Conservation (phyloP, 1,140 invertebrate genomes). For the Drosophila lacteicornis region DNA sequence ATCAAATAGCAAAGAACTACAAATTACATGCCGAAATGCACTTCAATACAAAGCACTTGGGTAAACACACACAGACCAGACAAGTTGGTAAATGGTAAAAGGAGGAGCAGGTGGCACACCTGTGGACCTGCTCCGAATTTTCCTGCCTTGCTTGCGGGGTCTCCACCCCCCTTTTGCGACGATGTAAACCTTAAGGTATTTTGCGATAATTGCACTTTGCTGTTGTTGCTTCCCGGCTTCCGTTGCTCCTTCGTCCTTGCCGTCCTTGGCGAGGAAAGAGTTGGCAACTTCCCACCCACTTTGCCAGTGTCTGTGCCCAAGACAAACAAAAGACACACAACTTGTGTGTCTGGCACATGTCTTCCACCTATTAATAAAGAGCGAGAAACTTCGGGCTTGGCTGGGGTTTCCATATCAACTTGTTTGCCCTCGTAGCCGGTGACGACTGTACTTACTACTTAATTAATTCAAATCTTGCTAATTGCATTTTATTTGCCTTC, state of each 20-base stretch:
- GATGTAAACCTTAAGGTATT: slow-evolving; percentile 84
- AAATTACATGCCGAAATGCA: slow-evolving; percentile 83
- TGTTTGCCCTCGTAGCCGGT: slow-evolving; percentile 10
- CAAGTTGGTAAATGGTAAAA: slow-evolving; percentile 1
- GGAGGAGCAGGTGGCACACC: slow-evolving; percentile 33
- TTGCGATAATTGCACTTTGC: slow-evolving; percentile 83
- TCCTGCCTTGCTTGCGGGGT: slow-evolving; percentile 8
- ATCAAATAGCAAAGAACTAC: slow-evolving; percentile 83
- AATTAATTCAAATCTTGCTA: slow-evolving; percentile 81
- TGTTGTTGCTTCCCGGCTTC: slow-evolving; percentile 53
- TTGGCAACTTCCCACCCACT: slow-evolving; percentile 30
- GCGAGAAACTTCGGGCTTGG: slow-evolving; percentile 6
- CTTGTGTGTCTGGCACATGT: slow-evolving; percentile 63
- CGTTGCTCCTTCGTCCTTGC: slow-evolving; percentile 12
- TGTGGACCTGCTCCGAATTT: slow-evolving; percentile 41
- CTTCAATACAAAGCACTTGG: slow-evolving; percentile 81
- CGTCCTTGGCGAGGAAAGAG: slow-evolving; percentile 58
- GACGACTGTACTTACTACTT: slow-evolving; percentile 65
- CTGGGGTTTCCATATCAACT: slow-evolving; percentile 38
- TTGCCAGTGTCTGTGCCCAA: slow-evolving; percentile 62
- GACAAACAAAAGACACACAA: slow-evolving; percentile 75
- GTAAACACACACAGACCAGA: slow-evolving; percentile 60
- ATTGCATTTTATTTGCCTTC: slow-evolving; percentile 81
- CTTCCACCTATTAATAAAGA: slow-evolving; percentile 42
- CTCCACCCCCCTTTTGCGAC: slow-evolving; percentile 22